phyloP scores from a whole-genome alignment of 2,113 vertebrate genomes.

The Campylomormyrus numenius region DNA sequence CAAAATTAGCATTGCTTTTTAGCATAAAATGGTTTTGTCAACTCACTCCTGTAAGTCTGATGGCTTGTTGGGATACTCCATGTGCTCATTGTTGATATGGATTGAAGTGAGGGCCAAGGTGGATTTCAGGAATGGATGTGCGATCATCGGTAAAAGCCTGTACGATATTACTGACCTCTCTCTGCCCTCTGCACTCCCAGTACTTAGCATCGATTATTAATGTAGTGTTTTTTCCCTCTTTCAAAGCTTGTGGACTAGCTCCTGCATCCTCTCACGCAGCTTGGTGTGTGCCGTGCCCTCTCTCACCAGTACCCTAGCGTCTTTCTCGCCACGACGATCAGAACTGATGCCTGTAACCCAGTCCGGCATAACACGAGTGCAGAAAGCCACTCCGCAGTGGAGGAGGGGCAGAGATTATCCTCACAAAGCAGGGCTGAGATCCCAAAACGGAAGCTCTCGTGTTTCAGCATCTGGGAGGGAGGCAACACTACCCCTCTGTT shows the following conservation, averaged over 20 bases:
- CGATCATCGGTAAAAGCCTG: constrained; percentile 41
- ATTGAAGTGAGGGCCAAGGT: background rate
- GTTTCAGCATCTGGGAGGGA: constrained; percentile 19
- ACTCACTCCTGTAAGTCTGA: background rate
- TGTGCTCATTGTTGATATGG: background rate
- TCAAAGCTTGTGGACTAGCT: constrained; percentile 39
- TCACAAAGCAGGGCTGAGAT: constrained; percentile 23
- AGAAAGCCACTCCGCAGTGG: background rate
- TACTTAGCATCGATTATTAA: constrained; percentile 65
- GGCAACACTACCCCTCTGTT: background rate
- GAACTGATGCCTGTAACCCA: constrained; percentile 23
- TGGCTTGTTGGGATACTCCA: background rate
- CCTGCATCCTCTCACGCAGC: constrained; percentile 29
- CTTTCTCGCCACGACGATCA: constrained; percentile 5
- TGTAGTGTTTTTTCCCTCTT: constrained; percentile 29
- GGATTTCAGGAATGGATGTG: background rate
- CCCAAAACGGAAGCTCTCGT: constrained; percentile 24
- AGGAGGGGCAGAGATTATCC: constrained; percentile 3
- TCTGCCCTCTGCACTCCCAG: constrained; percentile 41
- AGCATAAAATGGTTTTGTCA: background rate
- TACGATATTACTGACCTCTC: constrained; percentile 47
- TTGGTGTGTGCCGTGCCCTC: constrained; percentile 16
- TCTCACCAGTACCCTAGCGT: constrained; percentile 7
- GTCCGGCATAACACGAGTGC: constrained; percentile 18
- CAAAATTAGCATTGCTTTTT: background rate